Evolutionary conservation across 2,888 invertebrate genomes (phyloP), one percentile per base, ranked within the genome.

Genomic region (Oligia latruncula): DNA sequence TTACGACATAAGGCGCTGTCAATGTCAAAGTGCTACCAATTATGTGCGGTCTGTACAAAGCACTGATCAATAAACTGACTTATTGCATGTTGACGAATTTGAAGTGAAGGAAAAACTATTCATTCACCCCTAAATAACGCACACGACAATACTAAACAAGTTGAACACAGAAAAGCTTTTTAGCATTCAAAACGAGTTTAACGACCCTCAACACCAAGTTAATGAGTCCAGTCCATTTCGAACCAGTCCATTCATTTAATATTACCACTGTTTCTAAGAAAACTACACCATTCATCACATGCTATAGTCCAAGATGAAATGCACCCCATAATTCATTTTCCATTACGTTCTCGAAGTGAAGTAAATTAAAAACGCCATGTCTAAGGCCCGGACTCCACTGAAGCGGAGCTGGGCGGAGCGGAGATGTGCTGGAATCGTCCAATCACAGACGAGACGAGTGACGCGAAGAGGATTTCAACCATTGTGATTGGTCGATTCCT

Each of bases 301-400:
- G 71, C 60, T 64, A 65, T 71, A 29, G 13, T 74, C 15, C 64
- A 67, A 78, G 75, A 76, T 79, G 87, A 80, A 79, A 80, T 79
- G 71, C 68, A 85, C 29, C 35, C 60, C 68, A 80, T 80, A 83
- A 74, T 83, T 68, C 35, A 52, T 82, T 66, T 72, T 87, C 71
- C 87, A 86, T 80, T 74, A 83, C 20, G 29, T 60, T 72, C 71
- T 67, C 15, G 52, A 77, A 80, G 58, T 76, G 78, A 83, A 89
- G 77, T 86, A 82, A 80, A 80, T 87, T 83, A 81, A 83, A 81
- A 62, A 71, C 60, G 68, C 64, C 58, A 62, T 23, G n/a, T 35
- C 35, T 35, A 35, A 43, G 46, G 9, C 46, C 46, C 43, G 8
- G 43, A 43, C 43, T 43, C 43, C 9, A 43, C 43, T 43, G 43